phyloP scores from a whole-genome alignment of 2,113 vertebrate species.

The Saguinus imperator region DNA sequence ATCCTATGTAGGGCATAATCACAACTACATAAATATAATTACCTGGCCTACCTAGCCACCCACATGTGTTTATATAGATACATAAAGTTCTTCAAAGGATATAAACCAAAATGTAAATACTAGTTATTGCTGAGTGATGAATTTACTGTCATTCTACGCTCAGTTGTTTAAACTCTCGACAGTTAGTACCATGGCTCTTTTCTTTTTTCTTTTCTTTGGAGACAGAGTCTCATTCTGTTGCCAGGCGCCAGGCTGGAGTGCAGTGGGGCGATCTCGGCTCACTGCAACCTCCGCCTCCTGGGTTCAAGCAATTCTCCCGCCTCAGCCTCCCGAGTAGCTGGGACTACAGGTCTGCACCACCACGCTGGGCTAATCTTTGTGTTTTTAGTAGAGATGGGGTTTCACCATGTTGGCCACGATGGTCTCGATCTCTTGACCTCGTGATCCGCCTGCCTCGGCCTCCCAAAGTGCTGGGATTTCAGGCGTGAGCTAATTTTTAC shows the following conservation, averaged over 20 bases:
- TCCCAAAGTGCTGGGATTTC: no score
- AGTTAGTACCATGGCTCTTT: neutral
- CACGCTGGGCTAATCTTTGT: no score
- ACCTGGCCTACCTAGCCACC: neutral
- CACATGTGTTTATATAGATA: neutral
- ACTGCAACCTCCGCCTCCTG: no score
- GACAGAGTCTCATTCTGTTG: no score
- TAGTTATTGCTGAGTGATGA: neutral
- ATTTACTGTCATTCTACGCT: neutral
- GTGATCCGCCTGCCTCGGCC: no score
- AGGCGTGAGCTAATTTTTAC: neutral
- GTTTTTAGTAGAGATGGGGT: no score
- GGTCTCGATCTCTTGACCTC: no score
- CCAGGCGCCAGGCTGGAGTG: no score
- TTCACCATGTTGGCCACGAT: no score
- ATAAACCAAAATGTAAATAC: slow-evolving; percentile 8
- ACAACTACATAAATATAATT: slow-evolving; percentile 5
- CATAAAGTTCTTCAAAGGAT: neutral
- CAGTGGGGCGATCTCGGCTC: no score
- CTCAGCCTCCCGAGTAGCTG: no score
- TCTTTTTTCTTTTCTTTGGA: neutral
- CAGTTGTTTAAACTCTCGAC: neutral
- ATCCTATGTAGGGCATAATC: neutral
- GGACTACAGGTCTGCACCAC: fast-evolving
- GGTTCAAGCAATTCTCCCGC: no score